Evolutionary conservation across 2,888 invertebrate genomes (phyloP).

Genomic region (Heterodera filipjevi): DNA sequence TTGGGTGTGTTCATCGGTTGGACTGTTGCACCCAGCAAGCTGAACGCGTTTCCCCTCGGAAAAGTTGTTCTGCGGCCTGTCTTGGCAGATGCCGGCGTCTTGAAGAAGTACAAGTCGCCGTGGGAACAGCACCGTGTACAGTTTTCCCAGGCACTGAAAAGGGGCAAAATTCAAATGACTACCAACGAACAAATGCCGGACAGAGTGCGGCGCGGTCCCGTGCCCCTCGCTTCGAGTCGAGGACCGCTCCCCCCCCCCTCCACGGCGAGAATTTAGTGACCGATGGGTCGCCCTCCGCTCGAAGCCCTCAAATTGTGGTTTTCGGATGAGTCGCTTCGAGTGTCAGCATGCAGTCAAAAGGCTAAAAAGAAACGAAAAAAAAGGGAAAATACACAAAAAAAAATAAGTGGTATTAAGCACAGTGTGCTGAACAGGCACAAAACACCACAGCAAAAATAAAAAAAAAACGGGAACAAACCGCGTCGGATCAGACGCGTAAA

Average conservation of each 20-base stretch:
- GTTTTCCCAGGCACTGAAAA: constrained; percentile 75
- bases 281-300: constrained; percentile 62
- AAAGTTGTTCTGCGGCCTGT: constrained; percentile 39
- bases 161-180: not conserved
- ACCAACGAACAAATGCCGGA: not conserved
- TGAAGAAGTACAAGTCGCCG: constrained; percentile 86
- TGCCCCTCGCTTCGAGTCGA: too few relatives aligned
- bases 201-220: too few relatives aligned
- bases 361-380: too few relatives aligned
- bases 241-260: too few relatives aligned
- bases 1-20: constrained; percentile 96
- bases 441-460: not conserved
- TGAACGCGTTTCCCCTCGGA: constrained; percentile 82
- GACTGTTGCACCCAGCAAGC: constrained; percentile 81
- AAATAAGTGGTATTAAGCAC: not conserved
- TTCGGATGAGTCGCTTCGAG: constrained; percentile 62
- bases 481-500: constrained; percentile 57
- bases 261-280: constrained; percentile 42
- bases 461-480: constrained; percentile 43
- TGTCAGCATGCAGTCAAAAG: constrained; percentile 54
- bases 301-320: constrained; percentile 63
- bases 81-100: constrained; percentile 67
- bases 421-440: not conserved
- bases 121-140: constrained; percentile 85
- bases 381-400: too few relatives aligned